Conservation (phyloP, 2,113 vertebrate species). For the Cercopithecus mona region DNA sequence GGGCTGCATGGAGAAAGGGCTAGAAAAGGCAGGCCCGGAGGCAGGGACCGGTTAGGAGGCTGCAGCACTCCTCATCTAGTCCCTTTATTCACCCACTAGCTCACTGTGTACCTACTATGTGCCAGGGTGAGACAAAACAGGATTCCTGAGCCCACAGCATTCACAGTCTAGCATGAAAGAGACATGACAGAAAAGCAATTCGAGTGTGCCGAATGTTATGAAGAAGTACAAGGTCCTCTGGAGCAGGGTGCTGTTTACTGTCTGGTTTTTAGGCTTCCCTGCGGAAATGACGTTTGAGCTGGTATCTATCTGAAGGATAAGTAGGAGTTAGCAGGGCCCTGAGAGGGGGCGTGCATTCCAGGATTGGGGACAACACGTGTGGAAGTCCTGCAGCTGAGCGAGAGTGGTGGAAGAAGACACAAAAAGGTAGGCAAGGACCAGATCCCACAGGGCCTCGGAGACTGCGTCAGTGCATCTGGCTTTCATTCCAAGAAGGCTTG, state of each 20-base stretch:
- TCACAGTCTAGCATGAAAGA: not conserved
- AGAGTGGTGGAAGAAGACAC: not conserved
- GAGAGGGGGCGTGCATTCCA: not conserved
- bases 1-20: not conserved
- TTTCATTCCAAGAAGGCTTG: slow-evolving; percentile 62
- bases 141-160: not conserved
- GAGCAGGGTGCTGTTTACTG: not conserved
- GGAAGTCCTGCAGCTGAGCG: not conserved
- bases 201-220: not conserved
- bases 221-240: not conserved
- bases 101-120: slow-evolving; percentile 27
- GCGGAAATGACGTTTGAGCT: not conserved
- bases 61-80: not conserved
- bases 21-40: slow-evolving; percentile 2
- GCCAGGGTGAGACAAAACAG: not conserved
- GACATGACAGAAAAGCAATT: not conserved
- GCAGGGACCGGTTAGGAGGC: slow-evolving; percentile 8
- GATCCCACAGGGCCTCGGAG: not conserved
- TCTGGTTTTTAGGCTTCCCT: slow-evolving; percentile 13
- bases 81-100: not conserved
- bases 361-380: not conserved
- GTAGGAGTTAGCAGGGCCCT: not conserved
- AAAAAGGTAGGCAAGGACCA: slow-evolving; percentile 28
- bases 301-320: slow-evolving; percentile 18
- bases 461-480: not conserved